Percentiles rank a stretch among this genome's conserved stretches.
These are phyloP conservation scores for Sebastes trivittatus DNA, from an alignment of 2,797 vertebrate species.

Conservation along the genomic window DNA sequence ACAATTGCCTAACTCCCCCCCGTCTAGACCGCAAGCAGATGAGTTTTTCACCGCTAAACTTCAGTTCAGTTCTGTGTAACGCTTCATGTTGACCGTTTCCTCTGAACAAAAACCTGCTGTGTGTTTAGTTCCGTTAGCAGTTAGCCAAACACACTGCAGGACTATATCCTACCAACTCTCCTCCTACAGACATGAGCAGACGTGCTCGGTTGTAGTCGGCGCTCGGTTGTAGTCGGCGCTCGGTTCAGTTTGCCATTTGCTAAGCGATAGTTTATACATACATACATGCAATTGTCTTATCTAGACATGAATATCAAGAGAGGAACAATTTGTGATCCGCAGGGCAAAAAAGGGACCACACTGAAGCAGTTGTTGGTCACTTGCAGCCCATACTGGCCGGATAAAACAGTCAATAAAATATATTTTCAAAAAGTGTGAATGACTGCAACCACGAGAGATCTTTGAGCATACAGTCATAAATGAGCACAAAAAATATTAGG, in stretches of 20 bases:
- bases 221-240: background rate
- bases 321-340: fast-evolving
- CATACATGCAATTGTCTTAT: too few relatives aligned
- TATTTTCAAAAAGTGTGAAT: background rate
- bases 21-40: background rate
- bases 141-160: background rate
- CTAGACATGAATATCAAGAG: background rate
- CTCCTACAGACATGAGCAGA: background rate
- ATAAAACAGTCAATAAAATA: background rate
- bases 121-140: background rate
- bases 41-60: background rate
- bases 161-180: background rate
- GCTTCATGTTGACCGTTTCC: background rate
- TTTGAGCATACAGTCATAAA: background rate
- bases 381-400: background rate
- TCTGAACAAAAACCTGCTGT: background rate
- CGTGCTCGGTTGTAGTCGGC: background rate
- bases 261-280: background rate
- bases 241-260: background rate
- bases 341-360: background rate
- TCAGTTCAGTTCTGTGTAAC: background rate
- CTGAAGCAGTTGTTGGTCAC: background rate
- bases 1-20: background rate
- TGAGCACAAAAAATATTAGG: background rate
- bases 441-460: fast-evolving